A percentile compares a stretch with the other conserved stretches of the same genome.
Conservation (phyloP, 2,888 invertebrate genomes). For the Plebejus argus region DNA sequence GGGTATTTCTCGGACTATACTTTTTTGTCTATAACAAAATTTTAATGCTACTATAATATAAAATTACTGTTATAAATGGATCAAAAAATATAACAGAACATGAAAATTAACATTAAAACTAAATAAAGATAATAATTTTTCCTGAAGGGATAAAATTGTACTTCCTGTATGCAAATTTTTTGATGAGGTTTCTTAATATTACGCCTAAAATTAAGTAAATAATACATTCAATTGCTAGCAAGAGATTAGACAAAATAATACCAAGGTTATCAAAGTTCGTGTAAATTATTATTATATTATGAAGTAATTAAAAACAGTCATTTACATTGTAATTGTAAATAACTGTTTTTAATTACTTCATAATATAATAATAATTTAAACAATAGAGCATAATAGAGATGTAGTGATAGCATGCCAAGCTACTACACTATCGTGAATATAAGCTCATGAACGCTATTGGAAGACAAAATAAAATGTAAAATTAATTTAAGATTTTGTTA, state of each 20-base stretch:
- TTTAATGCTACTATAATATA: neutral
- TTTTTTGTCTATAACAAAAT: too few species aligned
- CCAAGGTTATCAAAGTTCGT: slow-evolving; percentile 9
- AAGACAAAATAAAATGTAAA: too few species aligned
- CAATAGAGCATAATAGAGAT: neutral
- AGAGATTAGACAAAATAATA: neutral
- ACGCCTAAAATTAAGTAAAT: neutral
- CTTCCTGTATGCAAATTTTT: slow-evolving; percentile 22
- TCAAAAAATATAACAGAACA: neutral
- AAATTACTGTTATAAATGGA: neutral
- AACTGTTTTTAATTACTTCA: too few species aligned
- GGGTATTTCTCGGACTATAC: too few species aligned
- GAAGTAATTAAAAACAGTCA: neutral
- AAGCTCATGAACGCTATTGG: too few species aligned
- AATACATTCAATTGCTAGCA: neutral
- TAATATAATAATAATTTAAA: too few species aligned
- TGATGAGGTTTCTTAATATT: neutral
- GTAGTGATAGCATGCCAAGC: neutral
- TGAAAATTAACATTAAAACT: neutral
- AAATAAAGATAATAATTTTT: neutral
- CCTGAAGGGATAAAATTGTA: neutral
- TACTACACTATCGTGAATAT: neutral
- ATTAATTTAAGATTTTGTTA: too few species aligned
- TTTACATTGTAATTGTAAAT: neutral
- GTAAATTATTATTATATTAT: neutral